A percentile compares a stretch with the other conserved stretches of the same genome.
phyloP scores from a whole-genome alignment of 2,113 vertebrate species.

The Tetrax tetrax region DNA sequence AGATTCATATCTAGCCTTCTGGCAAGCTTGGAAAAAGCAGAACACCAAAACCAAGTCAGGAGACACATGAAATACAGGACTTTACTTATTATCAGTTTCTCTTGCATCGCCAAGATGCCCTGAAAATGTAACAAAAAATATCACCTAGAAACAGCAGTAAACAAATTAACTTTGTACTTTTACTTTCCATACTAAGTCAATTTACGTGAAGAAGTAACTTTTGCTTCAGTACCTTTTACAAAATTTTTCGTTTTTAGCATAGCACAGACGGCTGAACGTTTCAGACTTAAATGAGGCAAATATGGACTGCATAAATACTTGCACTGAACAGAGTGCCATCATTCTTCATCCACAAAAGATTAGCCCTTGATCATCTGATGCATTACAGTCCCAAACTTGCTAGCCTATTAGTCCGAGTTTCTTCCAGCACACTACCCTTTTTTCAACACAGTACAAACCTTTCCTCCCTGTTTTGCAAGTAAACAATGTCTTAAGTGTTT shows the following conservation, averaged over 20 bases:
- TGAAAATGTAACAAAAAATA: background rate
- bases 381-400: background rate
- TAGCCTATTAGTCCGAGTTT: background rate
- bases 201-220: background rate
- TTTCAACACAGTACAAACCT: background rate
- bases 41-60: background rate
- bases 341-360: background rate
- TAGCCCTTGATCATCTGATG: background rate
- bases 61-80: background rate
- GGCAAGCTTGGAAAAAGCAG: background rate
- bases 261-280: background rate
- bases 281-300: background rate
- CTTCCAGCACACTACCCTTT: background rate
- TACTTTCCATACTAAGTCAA: background rate
- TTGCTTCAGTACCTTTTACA: background rate
- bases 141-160: background rate
- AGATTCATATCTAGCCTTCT: background rate
- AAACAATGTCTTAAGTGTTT: background rate
- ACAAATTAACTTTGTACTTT: too few species aligned
- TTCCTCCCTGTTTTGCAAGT: accelerated
- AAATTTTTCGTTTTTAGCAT: background rate
- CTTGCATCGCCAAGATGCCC: background rate
- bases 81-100: background rate
- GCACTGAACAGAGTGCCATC: background rate
- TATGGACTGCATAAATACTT: background rate